phyloP scores from a whole-genome alignment of 2,888 invertebrate genomes.

The Cerceris ruficornis region DNA sequence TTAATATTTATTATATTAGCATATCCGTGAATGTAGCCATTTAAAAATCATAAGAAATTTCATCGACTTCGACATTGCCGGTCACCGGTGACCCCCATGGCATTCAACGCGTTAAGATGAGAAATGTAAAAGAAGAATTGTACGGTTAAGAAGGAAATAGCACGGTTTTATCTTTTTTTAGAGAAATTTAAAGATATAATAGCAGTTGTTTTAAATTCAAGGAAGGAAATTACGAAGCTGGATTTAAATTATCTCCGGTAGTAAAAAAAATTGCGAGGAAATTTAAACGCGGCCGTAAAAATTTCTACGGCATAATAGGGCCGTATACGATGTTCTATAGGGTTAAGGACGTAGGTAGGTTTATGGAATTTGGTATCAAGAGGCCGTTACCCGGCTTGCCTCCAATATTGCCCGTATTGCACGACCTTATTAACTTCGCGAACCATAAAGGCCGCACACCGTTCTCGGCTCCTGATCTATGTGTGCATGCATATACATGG shows the following conservation, averaged over 20 bases:
- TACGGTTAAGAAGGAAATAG: no score
- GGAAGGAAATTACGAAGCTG: neutral
- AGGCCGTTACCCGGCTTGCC: constrained; percentile 30
- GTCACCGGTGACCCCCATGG: no score
- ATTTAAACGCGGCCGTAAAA: neutral
- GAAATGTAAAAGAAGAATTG: no score
- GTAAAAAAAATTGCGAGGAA: neutral
- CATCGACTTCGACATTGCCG: no score
- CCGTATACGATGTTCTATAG: constrained; percentile 3
- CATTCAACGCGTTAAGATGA: no score
- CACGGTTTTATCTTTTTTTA: neutral
- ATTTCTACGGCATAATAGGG: neutral
- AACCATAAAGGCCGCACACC: constrained; percentile 38
- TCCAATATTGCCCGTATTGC: constrained; percentile 39
- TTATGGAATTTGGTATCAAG: constrained; percentile 9
- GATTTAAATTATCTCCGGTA: no score
- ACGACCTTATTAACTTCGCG: constrained; percentile 51
- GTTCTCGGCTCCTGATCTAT: constrained; percentile 9
- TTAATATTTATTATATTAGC: no score
- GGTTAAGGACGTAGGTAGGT: constrained; percentile 3
- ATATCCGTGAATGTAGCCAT: no score
- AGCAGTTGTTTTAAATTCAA: neutral
- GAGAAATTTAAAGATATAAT: neutral
- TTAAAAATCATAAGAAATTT: no score
- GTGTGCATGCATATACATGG: constrained; percentile 5